These are phyloP conservation scores for Trochalopteron elliotii DNA, from an alignment of 2,113 vertebrate genomes.

Conservation along the genomic window DNA sequence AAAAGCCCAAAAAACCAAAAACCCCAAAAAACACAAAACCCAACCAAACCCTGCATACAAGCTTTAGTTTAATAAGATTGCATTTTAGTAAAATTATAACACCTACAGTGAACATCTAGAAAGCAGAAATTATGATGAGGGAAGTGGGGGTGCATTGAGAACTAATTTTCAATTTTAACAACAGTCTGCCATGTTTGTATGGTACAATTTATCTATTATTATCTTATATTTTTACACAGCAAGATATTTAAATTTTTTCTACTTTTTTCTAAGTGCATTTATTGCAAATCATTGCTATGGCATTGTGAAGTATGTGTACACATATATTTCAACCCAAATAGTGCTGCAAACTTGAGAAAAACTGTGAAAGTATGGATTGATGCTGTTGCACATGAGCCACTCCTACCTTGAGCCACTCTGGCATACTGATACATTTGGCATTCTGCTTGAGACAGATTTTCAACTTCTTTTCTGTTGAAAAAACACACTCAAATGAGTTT, in stretches of 20 bases:
- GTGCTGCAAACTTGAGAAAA: background rate
- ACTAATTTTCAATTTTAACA: background rate
- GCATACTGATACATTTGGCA: background rate
- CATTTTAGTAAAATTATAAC: background rate
- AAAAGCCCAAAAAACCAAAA: background rate
- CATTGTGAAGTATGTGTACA: background rate
- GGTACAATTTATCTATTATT: background rate
- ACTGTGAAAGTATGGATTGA: background rate
- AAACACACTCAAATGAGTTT: background rate
- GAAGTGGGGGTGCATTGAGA: fast-evolving
- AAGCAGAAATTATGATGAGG: background rate
- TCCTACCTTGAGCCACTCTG: background rate
- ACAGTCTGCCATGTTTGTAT: background rate
- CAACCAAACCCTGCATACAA: background rate
- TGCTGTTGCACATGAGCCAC: background rate
- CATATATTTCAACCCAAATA: background rate
- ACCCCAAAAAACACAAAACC: no score
- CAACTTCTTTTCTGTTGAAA: background rate
- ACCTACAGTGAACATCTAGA: background rate
- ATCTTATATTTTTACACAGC: background rate
- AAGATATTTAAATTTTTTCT: background rate
- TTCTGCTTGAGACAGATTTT: background rate
- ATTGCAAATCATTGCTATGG: background rate
- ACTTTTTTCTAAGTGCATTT: background rate
- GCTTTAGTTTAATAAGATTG: background rate